Evolutionary conservation across 1,140 invertebrate species (phyloP).

Genomic region (Lepidurus packardi): DNA sequence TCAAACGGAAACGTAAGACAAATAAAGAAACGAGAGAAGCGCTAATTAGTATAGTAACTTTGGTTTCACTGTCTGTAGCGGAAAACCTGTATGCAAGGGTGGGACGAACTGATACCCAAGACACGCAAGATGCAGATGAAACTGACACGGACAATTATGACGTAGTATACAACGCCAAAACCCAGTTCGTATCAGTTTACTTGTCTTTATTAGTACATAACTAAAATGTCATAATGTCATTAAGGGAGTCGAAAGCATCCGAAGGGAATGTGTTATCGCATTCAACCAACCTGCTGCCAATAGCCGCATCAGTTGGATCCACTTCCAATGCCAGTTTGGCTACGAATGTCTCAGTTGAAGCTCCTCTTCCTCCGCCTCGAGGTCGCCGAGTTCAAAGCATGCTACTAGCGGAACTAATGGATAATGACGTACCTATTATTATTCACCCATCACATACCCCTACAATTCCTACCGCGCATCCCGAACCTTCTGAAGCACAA

Average conservation of each 20-base stretch:
- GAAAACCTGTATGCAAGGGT: conserved; percentile 32
- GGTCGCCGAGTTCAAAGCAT: conserved; percentile 30
- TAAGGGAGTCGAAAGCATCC: not conserved
- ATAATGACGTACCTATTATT: not conserved
- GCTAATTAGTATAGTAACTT: not conserved
- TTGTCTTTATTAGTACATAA: not conserved
- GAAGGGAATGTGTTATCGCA: not conserved
- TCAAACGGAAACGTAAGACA: conserved; percentile 33
- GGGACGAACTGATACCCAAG: conserved; percentile 28
- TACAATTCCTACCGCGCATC: not conserved
- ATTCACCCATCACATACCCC: not conserved
- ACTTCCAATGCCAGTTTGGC: conserved; percentile 29
- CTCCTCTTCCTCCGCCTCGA: conserved; percentile 30
- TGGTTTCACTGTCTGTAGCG: not conserved
- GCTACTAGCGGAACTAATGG: not conserved
- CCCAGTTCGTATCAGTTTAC: not conserved
- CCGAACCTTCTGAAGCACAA: conserved; percentile 26
- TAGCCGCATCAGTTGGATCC: not conserved
- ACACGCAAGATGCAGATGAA: conserved; percentile 30
- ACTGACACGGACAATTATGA: conserved; percentile 34
- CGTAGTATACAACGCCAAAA: conserved; percentile 26
- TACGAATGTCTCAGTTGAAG: conserved; percentile 25
- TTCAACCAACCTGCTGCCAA: not conserved
- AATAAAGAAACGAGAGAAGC: not conserved
- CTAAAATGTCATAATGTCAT: not conserved